phyloP scores from a whole-genome alignment of 2,888 invertebrate genomes.

The Dysmachus trigonus region DNA sequence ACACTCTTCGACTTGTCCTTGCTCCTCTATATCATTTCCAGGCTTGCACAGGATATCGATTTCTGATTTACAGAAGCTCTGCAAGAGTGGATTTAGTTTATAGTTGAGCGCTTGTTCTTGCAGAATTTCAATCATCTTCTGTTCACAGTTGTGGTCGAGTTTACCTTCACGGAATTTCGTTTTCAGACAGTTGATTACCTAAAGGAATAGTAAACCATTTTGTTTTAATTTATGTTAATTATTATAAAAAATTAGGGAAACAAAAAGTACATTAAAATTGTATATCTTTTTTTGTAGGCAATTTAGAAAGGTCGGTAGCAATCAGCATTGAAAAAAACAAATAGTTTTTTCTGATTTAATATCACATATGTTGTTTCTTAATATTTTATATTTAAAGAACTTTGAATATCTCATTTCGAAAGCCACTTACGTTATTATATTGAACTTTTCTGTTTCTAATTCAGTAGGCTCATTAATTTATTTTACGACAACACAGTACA shows the following conservation, averaged over 20 bases:
- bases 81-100: constrained; percentile 86
- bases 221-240: neutral
- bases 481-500: neutral
- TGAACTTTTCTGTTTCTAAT: neutral
- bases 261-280: no score
- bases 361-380: no score
- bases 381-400: no score
- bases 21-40: constrained; percentile 60
- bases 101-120: constrained; percentile 91
- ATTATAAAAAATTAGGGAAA: neutral
- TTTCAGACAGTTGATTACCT: constrained; percentile 81
- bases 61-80: constrained; percentile 81
- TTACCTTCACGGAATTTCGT: constrained; percentile 79
- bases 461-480: neutral
- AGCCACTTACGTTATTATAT: no score
- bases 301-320: no score
- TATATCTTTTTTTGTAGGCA: no score
- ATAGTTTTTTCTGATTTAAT: no score
- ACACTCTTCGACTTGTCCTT: constrained; percentile 82
- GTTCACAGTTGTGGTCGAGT: constrained; percentile 79
- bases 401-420: no score
- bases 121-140: constrained; percentile 82
- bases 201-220: constrained; percentile 25
- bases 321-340: no score
- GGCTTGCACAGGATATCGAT: constrained; percentile 72